Evolutionary conservation across 2,113 vertebrate species (phyloP).

Genomic region (Illadopsis cleaveri): DNA sequence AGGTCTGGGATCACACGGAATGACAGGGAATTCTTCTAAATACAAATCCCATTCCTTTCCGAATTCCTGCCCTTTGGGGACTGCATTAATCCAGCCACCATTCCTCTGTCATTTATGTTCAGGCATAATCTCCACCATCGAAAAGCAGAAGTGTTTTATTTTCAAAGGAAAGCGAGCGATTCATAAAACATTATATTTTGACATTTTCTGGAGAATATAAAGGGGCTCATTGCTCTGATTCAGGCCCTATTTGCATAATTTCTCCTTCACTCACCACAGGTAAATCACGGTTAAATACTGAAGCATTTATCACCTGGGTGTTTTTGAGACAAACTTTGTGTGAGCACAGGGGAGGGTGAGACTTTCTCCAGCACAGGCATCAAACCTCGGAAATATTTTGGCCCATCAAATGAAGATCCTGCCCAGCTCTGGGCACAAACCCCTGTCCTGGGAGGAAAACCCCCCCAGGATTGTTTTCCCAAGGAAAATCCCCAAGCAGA

Average conservation of each 20-base stretch:
- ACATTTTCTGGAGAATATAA: constrained; percentile 54
- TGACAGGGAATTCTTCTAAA: background rate
- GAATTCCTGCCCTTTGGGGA: background rate
- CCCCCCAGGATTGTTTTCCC: background rate
- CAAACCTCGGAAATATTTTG: background rate
- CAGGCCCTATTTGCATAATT: constrained; percentile 69
- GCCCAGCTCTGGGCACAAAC: background rate
- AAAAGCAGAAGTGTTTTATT: constrained; percentile 53
- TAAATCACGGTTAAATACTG: constrained; percentile 74
- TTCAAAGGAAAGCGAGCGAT: constrained; percentile 51
- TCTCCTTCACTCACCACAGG: constrained; percentile 58
- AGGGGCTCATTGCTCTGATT: constrained; percentile 62
- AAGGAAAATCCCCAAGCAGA: background rate
- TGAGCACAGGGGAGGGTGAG: background rate
- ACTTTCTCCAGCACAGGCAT: background rate
- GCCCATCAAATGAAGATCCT: background rate
- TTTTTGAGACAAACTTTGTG: constrained; percentile 53
- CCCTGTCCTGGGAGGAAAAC: background rate
- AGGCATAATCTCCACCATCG: constrained; percentile 1
- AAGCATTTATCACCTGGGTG: constrained; percentile 69
- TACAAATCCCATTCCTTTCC: background rate
- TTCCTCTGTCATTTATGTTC: constrained; percentile 28
- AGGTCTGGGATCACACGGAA: background rate
- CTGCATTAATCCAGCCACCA: background rate
- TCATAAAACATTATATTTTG: constrained; percentile 64